Conservation (phyloP, 2,888 invertebrate genomes). For the Frankliniella fusca region DNA sequence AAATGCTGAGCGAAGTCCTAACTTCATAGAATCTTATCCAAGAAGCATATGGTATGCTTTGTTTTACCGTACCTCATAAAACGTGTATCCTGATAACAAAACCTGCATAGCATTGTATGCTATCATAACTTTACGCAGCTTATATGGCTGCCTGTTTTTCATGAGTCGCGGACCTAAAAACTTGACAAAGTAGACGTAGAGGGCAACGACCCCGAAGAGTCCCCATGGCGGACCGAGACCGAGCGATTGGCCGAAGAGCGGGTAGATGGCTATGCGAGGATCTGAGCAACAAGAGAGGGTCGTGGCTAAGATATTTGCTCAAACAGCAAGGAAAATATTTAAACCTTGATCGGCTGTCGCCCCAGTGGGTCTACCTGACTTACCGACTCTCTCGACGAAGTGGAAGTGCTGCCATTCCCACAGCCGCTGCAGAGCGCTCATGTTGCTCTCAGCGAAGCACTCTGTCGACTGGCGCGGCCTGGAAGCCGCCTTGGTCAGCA, state of each 20-base stretch:
- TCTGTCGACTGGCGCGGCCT: background rate
- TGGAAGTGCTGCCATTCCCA: conserved; percentile 4
- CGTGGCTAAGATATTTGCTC: too few relatives aligned
- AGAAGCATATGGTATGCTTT: too few relatives aligned
- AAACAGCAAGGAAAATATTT: too few relatives aligned
- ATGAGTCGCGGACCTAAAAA: background rate
- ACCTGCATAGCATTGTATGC: conserved; percentile 14
- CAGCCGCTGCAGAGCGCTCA: background rate
- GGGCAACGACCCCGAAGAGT: background rate
- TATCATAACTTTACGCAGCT: background rate
- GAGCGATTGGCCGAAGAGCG: background rate
- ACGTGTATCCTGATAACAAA: background rate
- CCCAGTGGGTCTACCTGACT: background rate
- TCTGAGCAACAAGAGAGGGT: background rate
- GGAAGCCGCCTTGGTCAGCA: background rate
- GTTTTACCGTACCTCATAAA: background rate
- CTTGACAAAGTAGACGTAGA: conserved; percentile 13
- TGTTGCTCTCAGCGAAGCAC: background rate
- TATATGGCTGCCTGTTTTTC: background rate
- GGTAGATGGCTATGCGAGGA: background rate
- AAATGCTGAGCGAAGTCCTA: too few relatives aligned
- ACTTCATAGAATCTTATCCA: too few relatives aligned
- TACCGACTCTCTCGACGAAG: conserved; percentile 11
- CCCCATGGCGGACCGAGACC: conserved; percentile 50
- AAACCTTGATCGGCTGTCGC: too few relatives aligned